Evolutionary conservation across 2,888 invertebrate species (phyloP), one percentile per base, ranked within the genome.

Genomic region (Protonemura montana): DNA sequence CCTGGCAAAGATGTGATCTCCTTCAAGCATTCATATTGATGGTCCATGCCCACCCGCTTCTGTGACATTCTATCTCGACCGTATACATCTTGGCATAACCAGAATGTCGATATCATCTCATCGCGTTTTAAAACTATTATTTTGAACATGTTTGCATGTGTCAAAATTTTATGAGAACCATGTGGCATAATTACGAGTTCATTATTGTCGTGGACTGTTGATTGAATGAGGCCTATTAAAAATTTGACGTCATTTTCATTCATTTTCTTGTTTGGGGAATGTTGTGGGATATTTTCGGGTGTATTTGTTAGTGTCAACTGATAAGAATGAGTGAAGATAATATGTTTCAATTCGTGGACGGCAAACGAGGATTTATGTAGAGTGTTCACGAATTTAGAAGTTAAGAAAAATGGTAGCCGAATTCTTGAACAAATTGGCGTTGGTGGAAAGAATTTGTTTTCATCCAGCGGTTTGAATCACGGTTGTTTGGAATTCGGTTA

Each of bases 1-100:
- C n/a, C n/a, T 78, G 76, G 21, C 76, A 76, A 78, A 59, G 59
- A 59, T 59, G 59, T 21, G 59, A 59, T 59, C 59, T 59, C 59
- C 35, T 10, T 59, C 16, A 21, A 21, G 59, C 16, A 10, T 59
- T 59, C 59, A 21, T 59, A 59, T 59, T 59, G 59, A 59, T 59
- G 59, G 59, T 21, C 59, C 1, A 10, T 2, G 1, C 59, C 13
- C 59, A 7, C 13, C 59, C 59, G 59, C 59, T 3, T 35, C 35
- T 1, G 59, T 21, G 59, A 13, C 59, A 13, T 16, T 10, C 59
- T 59, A 1, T 21, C 21, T 59, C 16, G 3, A 21, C 21, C 59
- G 16, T 16, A 59, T 59, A 59, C 21, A 21, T 59, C 59, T 59
- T 59, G 59, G 59, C 59, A 21, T 59, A 59, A 59, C 59, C 59